Evolutionary conservation across 2,888 invertebrate genomes (phyloP), one percentile per base, ranked within the genome.

Genomic region (Glyphotaelius pellucidus): DNA sequence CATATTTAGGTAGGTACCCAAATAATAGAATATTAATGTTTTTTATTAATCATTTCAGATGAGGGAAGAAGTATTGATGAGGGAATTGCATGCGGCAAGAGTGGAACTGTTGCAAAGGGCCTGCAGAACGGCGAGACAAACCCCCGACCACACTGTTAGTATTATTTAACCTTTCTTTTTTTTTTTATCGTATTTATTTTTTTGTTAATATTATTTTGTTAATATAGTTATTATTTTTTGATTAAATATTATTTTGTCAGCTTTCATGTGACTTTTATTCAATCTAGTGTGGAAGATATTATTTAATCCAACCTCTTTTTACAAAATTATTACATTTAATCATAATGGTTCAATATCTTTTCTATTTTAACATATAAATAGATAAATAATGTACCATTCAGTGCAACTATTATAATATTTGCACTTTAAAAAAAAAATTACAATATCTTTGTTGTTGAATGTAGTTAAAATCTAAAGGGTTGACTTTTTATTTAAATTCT

Each of bases 51-150:
- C 93, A 88, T 94, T 94, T 86, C 95, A 98, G 98, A 96, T 97
- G 95, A 97, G 97, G 94, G 98, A 98, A 93, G 98, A 98, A 94
- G 97, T 97, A 38, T 95, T 99, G 90, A 97, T 97, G 94, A 97
- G 97, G 91, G 98, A 98, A 95, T 95, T 99, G 91, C 97, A 98
- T 91, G 97, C 97, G 92, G 98, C 98, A 93, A 97, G 98, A 93
- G 96, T 98, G 95, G 98, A 98, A 90, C 95, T 99, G 93, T 95
- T 97, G 94, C 97, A 93, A 81, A 94, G 95, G 91, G 94, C 52
- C 94, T 95, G 87, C 94, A 95, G 31, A 94, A 95, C 7, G 94
- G 95, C 86, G 92, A 94, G 87, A 92, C 94, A 95, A 92, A 94
- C 95, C 94, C 96, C 96, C 93, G 97, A 97, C 94, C 97, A 97